Percentiles rank a stretch among this genome's conserved stretches.
Evolutionary conservation across 2,797 vertebrate genomes (phyloP).

Genomic region (Hylomyscus alleni): DNA sequence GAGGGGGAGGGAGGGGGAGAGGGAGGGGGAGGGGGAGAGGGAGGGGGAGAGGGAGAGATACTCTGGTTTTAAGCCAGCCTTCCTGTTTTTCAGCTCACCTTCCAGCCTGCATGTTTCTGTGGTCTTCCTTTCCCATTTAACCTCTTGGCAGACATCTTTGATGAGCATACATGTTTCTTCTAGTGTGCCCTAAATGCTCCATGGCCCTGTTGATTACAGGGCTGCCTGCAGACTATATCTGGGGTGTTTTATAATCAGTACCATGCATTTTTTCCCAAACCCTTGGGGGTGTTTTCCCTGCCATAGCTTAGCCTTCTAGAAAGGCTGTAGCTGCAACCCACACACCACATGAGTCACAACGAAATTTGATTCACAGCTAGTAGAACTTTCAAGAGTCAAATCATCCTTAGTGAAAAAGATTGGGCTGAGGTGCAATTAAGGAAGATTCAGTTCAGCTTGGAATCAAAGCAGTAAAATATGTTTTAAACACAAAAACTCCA

Average conservation of each 20-base stretch:
- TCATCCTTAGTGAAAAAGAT: slow-evolving; percentile 66
- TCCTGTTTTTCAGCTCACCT: neutral
- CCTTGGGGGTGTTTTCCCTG: slow-evolving; percentile 74
- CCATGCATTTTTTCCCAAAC: slow-evolving; percentile 61
- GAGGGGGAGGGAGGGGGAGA: too few relatives aligned
- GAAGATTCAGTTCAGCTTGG: slow-evolving; percentile 39
- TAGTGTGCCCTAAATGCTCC: neutral
- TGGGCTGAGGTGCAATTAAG: slow-evolving; percentile 57
- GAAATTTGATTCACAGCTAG: slow-evolving; percentile 73
- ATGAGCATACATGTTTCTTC: neutral
- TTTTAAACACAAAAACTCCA: neutral
- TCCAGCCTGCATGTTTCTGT: neutral
- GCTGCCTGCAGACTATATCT: slow-evolving; percentile 54
- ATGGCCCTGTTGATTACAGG: slow-evolving; percentile 26
- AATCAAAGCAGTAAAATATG: slow-evolving; percentile 52
- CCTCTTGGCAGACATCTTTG: neutral
- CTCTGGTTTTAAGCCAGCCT: neutral
- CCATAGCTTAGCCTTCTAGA: slow-evolving; percentile 80
- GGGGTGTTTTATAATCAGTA: slow-evolving; percentile 70
- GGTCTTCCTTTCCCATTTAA: neutral
- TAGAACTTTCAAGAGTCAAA: slow-evolving; percentile 75
- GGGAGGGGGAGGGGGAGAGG: too few relatives aligned
- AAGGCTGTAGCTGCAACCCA: slow-evolving; percentile 78
- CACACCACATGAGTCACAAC: slow-evolving; percentile 78
- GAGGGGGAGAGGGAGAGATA: neutral